Evolutionary conservation across 1,140 invertebrate genomes (phyloP), one percentile per base, ranked within the genome.

Genomic region (Arctopsyche grandis): DNA sequence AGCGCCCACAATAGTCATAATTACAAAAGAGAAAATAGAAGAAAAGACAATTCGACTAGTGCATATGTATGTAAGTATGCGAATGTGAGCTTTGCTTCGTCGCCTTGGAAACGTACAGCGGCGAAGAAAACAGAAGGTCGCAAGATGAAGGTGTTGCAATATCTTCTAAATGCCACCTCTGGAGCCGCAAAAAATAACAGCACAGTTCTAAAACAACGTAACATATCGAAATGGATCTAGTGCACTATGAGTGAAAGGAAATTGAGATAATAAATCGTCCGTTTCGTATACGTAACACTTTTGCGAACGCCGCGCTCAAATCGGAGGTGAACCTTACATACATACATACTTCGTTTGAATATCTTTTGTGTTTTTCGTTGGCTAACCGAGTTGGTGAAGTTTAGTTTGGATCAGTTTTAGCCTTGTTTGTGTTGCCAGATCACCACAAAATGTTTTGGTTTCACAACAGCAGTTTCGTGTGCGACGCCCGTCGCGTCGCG

Each of bases 181-280:
- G 22, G 24, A 26, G 24, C 63, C 63, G 63, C 22, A 66, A 52
- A 52, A 52, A 52, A 52, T 14, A 52, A 52, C 48, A 16, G 10
- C 16, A 14, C 7, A 19, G 58, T 26, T 66, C 63, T 24, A 66
- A 52, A 52, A 26, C 22, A 66, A 66, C 63, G 24, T 22, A 66
- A 66, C 63, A 22, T 66, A 66, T 66, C 63, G 63, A 66, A 66
- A 66, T 66, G 63, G 21, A 66, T 66, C 63, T 66, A 66, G 63
- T 66, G 63, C 63, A 66, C 63, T 66, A 66, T 66, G 63, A 66
- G 63, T 66, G 63, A 66, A 66, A 66, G 63, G 63, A 66, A 66
- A 66, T 66, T 66, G 63, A 66, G 63, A 66, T 66, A 66, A 66
- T 66, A 66, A 66, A 66, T 66, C 63, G 63, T 66, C 63, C 9